phyloP scores from a whole-genome alignment of 1,140 invertebrate genomes.

The Atta colombica region DNA sequence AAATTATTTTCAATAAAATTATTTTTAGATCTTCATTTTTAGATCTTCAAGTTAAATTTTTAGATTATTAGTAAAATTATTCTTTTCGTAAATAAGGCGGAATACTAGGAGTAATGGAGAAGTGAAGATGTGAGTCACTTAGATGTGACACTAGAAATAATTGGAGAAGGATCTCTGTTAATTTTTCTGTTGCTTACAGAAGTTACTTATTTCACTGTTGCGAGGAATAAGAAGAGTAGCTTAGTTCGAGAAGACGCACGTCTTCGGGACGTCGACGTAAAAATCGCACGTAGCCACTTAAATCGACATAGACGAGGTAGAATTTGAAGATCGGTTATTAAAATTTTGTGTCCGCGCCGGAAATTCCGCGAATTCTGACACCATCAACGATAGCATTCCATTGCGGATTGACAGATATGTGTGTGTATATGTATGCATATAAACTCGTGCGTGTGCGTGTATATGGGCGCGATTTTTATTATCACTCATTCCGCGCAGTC shows the following conservation, averaged over 20 bases:
- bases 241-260: background rate
- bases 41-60: too few species aligned
- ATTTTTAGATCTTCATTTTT: too few species aligned
- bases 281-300: background rate
- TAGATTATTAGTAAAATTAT: too few species aligned
- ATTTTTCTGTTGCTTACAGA: too few species aligned
- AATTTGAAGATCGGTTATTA: slow-evolving; percentile 5
- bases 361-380: slow-evolving; percentile 29
- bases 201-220: background rate
- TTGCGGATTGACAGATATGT: background rate
- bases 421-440: too few species aligned
- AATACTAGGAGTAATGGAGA: too few species aligned
- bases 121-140: too few species aligned
- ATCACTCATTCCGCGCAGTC: slow-evolving; percentile 51
- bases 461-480: slow-evolving; percentile 61
- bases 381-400: slow-evolving; percentile 24
- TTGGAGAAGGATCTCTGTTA: too few species aligned
- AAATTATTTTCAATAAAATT: too few species aligned
- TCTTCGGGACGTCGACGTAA: background rate
- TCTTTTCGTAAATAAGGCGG: too few species aligned
- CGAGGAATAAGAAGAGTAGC: too few species aligned
- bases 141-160: too few species aligned
- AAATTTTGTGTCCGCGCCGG: slow-evolving; percentile 8
- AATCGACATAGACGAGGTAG: background rate
- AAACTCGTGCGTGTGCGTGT: background rate